Percentiles rank a stretch among this genome's conserved stretches.
phyloP scores from a whole-genome alignment of 2,888 invertebrate species.

The Cepaea hortensis region DNA sequence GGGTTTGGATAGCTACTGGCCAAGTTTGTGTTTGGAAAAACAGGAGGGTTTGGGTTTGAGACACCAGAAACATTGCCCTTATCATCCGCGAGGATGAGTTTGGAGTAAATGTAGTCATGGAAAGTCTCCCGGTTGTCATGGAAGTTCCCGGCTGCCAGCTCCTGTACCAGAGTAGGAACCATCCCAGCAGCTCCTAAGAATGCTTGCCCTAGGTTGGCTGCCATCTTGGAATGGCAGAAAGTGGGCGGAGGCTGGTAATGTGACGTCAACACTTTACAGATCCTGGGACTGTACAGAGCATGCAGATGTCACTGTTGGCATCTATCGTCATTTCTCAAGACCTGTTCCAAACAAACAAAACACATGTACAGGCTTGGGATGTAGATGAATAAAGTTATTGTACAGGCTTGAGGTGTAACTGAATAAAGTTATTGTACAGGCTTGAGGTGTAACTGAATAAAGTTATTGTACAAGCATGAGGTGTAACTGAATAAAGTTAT shows the following conservation, averaged over 20 bases:
- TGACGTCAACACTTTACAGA: not conserved
- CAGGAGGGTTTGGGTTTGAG: slow-evolving; percentile 25
- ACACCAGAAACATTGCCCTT: slow-evolving; percentile 1
- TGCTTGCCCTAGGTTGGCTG: slow-evolving; percentile 45
- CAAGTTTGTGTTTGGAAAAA: slow-evolving; percentile 46
- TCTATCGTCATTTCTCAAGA: too few relatives aligned
- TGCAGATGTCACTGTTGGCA: too few relatives aligned
- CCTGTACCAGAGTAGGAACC: slow-evolving; percentile 41
- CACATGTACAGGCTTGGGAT: too few relatives aligned
- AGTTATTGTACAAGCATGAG: too few relatives aligned
- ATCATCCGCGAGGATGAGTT: slow-evolving; percentile 45
- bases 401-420: too few relatives aligned
- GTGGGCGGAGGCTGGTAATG: not conserved
- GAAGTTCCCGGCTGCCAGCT: slow-evolving; percentile 42
- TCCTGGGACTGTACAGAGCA: too few relatives aligned
- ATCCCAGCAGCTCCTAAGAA: slow-evolving; percentile 40
- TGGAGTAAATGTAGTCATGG: slow-evolving; percentile 50
- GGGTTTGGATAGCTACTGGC: slow-evolving; percentile 40
- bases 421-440: too few relatives aligned
- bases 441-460: too few relatives aligned
- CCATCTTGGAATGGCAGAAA: slow-evolving; percentile 5
- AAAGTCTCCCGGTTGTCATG: slow-evolving; percentile 45
- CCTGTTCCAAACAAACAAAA: too few relatives aligned
- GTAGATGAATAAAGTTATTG: too few relatives aligned
- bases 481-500: too few relatives aligned